Base-by-base conservation (phyloP, 2,113 vertebrate genomes). In the Gambusia affinis region DNA sequence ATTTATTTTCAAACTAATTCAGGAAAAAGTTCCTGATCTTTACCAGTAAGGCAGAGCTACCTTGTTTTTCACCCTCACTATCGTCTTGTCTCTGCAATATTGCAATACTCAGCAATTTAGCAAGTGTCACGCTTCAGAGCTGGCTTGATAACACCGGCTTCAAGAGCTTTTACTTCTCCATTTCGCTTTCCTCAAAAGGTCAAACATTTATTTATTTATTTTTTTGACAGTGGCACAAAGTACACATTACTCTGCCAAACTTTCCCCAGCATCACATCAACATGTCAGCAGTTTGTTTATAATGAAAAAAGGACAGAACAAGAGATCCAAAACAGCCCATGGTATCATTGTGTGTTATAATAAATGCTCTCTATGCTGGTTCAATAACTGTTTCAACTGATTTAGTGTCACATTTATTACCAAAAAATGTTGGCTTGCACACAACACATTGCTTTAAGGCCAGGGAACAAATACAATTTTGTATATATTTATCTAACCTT, bases 111-210 rank as follows among this genome's bases (percentile, higher is more conserved):
- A 28, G 73, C 75, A 80, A 89, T 81, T 83, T 85, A 86, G 80
- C 81, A 81, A 86, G 70, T 86, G 83, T 86, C 85, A 89, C 68
- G 68, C 85, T 85, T 86, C 83, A 86, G 71, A 77, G 73, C 65
- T 71, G 69, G 79, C 71, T 77, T 62, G 71, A 78, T 87, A 79
- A 81, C 75, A 75, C 63, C 60, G 62, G 77, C 75, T 73, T 24
- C 4, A 1, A 90, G 83, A 85, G 80, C 67, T 87, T 87, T 88
- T 87, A 87, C 70, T 87, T 78, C 64, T 82, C 66, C 75, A 78
- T 72, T 83, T 72, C 37, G 47, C 68, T 78, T 86, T 81, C 65
- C 77, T 75, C 64, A 67, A 88, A 90, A 86, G 85, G 86, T 87
- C 86, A 88, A 14, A 27, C 14, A 14, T 66, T 66, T 39, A 28